Evolutionary conservation across 2,888 invertebrate genomes (phyloP), one percentile per base, ranked within the genome.

Genomic region (Phyllotreta striolata): DNA sequence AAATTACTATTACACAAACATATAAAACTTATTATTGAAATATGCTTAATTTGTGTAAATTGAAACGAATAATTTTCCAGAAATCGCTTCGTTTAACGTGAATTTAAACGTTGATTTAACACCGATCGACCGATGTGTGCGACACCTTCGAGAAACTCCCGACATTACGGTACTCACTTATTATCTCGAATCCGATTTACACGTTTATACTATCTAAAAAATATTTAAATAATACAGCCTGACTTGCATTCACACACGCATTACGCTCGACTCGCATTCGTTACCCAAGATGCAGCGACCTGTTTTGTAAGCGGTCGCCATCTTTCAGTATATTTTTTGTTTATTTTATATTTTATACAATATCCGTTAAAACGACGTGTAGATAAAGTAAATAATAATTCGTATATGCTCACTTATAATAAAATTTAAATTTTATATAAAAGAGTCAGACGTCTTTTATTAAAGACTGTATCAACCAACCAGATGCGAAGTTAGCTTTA

Each of bases 191-290:
- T 70, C 69, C 68, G 65, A 71, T 66, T 62, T 64, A 52, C 66
- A 56, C 44, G 39, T 64, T 64, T 41, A 72, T 72, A 73, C 70
- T 73, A 68, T 67, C 74, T 78, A 73, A 66, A 68, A 73, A 71
- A 69, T 49, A 52, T 74, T 77, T 76, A 78, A 78, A 77, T 78
- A 79, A 77, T 74, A 80, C 79, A 80, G 79, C 79, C 79, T 79
- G 77, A 80, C 77, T 79, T 79, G 78, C 79, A 78, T 71, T 73
- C 78, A 76, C 74, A 70, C 77, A 56, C 71, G 64, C 70, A 72
- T 62, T 67, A 64, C 68, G 47, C 66, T 60, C 62, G 58, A 56
- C 69, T 66, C 60, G 56, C 66, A 68, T 69, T 69, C 66, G 60
- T 66, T 70, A 67, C 63, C 54, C 62, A 66, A 64, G 57, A 65